Percentiles rank a stretch among this genome's conserved stretches.
phyloP scores from a whole-genome alignment of 2,797 vertebrate species.

The Halcyon badia region DNA sequence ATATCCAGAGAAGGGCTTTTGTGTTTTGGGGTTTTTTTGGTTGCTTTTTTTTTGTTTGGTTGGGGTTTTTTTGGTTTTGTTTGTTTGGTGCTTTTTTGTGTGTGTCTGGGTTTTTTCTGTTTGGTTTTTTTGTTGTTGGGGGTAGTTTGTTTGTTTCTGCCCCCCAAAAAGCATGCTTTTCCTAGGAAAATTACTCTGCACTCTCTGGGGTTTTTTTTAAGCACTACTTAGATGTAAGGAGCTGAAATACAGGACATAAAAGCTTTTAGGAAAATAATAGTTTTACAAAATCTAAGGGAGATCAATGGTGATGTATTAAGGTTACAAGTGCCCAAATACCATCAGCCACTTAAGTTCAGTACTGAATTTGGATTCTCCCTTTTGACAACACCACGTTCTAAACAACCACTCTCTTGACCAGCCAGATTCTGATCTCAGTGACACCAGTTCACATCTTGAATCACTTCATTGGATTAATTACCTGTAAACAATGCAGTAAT shows the following conservation, averaged over 20 bases:
- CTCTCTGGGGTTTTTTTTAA: background rate
- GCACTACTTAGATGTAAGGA: background rate
- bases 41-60: too few species aligned
- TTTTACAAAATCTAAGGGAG: background rate
- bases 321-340: background rate
- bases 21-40: too few species aligned
- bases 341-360: background rate
- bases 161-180: background rate
- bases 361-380: background rate
- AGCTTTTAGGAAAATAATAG: background rate
- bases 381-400: background rate
- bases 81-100: background rate
- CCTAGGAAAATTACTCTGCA: background rate
- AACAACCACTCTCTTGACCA: background rate
- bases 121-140: too few species aligned
- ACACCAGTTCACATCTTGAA: constrained; percentile 37
- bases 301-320: background rate
- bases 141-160: too few species aligned
- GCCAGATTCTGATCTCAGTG: constrained; percentile 28
- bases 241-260: background rate
- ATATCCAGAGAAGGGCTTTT: background rate
- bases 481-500: constrained; percentile 46
- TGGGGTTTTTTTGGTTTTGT: too few species aligned
- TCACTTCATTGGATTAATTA: constrained; percentile 62
- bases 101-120: too few species aligned